These are phyloP conservation scores for Hymenopus coronatus DNA, from an alignment of 2,888 invertebrate species.

Conservation along the genomic window DNA sequence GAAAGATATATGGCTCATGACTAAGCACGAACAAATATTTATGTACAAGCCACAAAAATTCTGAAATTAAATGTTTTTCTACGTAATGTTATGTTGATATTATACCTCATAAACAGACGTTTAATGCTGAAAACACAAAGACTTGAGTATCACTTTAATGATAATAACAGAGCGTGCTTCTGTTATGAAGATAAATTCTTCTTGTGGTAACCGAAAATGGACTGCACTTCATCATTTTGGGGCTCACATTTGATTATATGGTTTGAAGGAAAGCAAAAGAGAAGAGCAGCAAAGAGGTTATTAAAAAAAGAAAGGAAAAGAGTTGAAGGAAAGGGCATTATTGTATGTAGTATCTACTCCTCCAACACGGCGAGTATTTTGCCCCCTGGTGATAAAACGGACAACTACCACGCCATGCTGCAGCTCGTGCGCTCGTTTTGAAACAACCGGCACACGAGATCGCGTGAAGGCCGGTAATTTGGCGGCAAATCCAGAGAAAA, in stretches of 20 bases:
- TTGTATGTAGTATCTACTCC: constrained; percentile 7
- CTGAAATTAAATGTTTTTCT: not conserved
- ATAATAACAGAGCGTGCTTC: constrained; percentile 15
- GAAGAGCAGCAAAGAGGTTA: not conserved
- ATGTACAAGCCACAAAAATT: not conserved
- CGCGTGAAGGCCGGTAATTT: constrained; percentile 20
- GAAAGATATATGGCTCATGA: too few species aligned
- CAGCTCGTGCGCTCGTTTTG: constrained; percentile 12
- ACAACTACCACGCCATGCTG: constrained; percentile 18
- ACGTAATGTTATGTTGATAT: not conserved
- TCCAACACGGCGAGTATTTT: constrained; percentile 12
- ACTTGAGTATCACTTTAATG: constrained; percentile 14
- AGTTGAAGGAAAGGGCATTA: not conserved
- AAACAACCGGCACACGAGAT: constrained; percentile 19
- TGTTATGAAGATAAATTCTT: constrained; percentile 18
- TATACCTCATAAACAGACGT: not conserved
- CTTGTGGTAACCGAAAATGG: constrained; percentile 13
- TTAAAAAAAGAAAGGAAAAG: not conserved
- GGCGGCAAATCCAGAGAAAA: constrained; percentile 18
- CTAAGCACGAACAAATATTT: not conserved
- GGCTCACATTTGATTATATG: constrained; percentile 19
- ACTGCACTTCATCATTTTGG: constrained; percentile 17
- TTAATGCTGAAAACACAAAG: constrained; percentile 6
- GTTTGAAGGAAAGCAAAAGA: constrained; percentile 2
- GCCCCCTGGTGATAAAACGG: constrained; percentile 22